Evolutionary conservation across 2,113 vertebrate species (phyloP).

Genomic region (Sceloporus tristichus): DNA sequence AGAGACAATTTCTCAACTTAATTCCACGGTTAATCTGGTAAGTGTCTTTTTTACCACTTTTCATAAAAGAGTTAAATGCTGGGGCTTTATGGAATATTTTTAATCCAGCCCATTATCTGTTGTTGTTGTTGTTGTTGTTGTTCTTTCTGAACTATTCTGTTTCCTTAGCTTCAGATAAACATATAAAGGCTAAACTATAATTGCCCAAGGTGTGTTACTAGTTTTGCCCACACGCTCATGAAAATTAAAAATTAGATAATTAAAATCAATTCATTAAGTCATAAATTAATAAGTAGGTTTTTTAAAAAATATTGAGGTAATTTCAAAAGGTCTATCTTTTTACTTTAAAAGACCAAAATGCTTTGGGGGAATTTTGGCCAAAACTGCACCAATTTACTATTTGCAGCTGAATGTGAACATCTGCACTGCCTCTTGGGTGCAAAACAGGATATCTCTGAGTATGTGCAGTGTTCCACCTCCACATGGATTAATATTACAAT

Average conservation of each 20-base stretch:
- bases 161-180: neutral
- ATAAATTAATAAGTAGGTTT: neutral
- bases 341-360: neutral
- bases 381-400: neutral
- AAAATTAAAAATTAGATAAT: neutral
- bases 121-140: neutral
- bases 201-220: neutral
- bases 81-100: no score
- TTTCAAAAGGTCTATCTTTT: neutral
- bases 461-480: neutral
- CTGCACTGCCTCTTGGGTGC: neutral
- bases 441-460: neutral
- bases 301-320: no score
- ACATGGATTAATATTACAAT: neutral
- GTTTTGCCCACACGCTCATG: neutral
- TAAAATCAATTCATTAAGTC: neutral
- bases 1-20: constrained; percentile 87
- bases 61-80: neutral
- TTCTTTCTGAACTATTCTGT: neutral
- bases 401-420: neutral
- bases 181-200: neutral
- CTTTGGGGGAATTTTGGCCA: neutral
- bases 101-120: neutral
- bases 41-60: constrained; percentile 56
- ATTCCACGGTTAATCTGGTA: constrained; percentile 87